A percentile compares a stretch with the other conserved stretches of the same genome.
Conservation (phyloP, 2,888 invertebrate species). For the Hemistola chrysoprasaria region DNA sequence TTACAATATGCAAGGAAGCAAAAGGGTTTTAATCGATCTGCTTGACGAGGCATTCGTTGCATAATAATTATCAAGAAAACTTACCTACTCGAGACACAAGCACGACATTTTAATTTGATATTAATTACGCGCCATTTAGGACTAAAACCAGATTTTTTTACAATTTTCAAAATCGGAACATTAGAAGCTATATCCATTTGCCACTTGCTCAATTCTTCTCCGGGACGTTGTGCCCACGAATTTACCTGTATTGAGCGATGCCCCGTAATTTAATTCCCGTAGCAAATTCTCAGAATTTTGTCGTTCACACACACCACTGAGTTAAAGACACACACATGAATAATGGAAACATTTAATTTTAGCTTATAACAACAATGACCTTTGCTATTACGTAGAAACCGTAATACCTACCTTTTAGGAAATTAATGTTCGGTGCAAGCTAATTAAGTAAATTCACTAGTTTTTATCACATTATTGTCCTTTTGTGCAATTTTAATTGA, state of each 20-base stretch:
- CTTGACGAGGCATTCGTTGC: constrained; percentile 2
- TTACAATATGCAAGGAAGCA: neutral
- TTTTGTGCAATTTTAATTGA: constrained; percentile 2
- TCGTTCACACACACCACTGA: constrained; percentile 54
- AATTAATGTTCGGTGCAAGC: constrained; percentile 3
- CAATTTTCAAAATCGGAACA: too few relatives aligned
- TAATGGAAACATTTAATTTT: constrained; percentile 56
- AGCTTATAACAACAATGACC: constrained; percentile 58
- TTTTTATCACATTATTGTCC: constrained; percentile 18
- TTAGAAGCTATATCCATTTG: too few relatives aligned
- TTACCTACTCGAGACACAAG: constrained; percentile 15
- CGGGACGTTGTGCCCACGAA: constrained; percentile 22
- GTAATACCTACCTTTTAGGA: constrained; percentile 11
- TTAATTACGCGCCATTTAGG: constrained; percentile 8
- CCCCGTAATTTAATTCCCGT: constrained; percentile 24
- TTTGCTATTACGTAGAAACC: constrained; percentile 13
- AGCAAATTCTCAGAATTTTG: constrained; percentile 69
- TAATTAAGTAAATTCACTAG: constrained; percentile 10
- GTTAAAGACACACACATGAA: constrained; percentile 42
- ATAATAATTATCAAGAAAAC: constrained; percentile 13
- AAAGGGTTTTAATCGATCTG: too few relatives aligned
- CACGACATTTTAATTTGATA: constrained; percentile 26
- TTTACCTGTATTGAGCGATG: constrained; percentile 63
- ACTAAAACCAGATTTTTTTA: too few relatives aligned
- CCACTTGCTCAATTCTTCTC: neutral